Conservation (phyloP, 2,113 vertebrate species). For the Sclerurus mexicanus region DNA sequence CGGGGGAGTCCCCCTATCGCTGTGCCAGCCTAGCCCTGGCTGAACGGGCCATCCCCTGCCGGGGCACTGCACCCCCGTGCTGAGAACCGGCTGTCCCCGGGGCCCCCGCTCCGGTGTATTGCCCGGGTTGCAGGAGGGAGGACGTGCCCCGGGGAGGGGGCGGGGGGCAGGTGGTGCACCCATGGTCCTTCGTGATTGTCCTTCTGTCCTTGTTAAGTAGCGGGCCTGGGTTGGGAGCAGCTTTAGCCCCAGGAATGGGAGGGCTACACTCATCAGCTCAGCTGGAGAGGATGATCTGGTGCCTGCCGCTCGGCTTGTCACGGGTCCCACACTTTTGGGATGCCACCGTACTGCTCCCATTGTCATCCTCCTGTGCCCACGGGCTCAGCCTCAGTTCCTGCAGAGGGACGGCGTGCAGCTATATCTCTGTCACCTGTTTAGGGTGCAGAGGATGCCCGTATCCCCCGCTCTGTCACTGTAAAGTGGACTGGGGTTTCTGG, state of each 20-base stretch:
- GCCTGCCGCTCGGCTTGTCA: not conserved
- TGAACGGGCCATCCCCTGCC: not conserved
- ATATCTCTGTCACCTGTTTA: too few species aligned
- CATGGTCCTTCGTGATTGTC: not conserved
- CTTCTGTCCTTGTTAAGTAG: not conserved
- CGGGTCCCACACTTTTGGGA: not conserved
- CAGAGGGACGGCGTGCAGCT: too few species aligned
- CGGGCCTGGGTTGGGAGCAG: fast-evolving
- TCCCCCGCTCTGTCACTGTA: not conserved
- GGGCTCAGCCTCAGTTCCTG: not conserved
- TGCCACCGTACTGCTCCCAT: not conserved
- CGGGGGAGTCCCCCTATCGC: not conserved
- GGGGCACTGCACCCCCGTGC: not conserved
- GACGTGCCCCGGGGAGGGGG: too few species aligned
- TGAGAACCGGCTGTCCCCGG: not conserved
- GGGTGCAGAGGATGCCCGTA: fast-evolving
- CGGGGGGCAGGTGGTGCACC: not conserved
- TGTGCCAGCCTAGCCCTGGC: not conserved
- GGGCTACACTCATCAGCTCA: not conserved
- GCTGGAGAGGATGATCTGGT: not conserved
- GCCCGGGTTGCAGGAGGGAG: not conserved
- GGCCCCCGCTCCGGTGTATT: not conserved
- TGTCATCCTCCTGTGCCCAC: not conserved
- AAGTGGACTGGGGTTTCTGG: not conserved
- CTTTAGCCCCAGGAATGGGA: not conserved